Percentiles rank a stretch among this genome's conserved stretches.
Conservation (phyloP, 2,113 vertebrate genomes). For the Thymallus thymallus region DNA sequence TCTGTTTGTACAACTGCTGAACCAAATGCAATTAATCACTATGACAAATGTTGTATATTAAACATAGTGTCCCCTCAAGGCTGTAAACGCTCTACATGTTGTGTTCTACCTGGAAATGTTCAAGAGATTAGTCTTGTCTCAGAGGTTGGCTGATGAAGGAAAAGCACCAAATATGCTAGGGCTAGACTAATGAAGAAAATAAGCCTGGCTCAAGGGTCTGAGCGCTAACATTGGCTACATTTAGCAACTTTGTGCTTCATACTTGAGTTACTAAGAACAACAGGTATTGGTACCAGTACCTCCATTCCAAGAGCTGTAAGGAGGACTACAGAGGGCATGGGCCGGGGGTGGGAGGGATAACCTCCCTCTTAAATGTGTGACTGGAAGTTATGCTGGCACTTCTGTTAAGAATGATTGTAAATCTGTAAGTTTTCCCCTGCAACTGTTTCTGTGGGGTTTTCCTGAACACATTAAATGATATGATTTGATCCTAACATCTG, state of each 20-base stretch:
- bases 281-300: constrained; percentile 19
- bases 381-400: constrained; percentile 60
- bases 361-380: constrained; percentile 45
- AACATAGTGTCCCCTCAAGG: constrained; percentile 38
- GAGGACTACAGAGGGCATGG: constrained; percentile 34
- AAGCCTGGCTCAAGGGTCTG: constrained; percentile 12
- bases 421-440: constrained; percentile 68
- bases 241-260: constrained; percentile 28
- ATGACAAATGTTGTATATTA: constrained; percentile 53
- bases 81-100: constrained; percentile 18
- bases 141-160: constrained; percentile 55
- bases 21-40: constrained; percentile 68
- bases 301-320: constrained; percentile 27
- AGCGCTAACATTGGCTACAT: constrained; percentile 28
- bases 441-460: constrained; percentile 72
- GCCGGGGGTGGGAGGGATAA: constrained; percentile 41
- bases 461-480: constrained; percentile 71
- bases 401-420: constrained; percentile 72
- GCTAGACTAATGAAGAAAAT: constrained; percentile 34
- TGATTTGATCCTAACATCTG: constrained; percentile 61
- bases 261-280: constrained; percentile 31
- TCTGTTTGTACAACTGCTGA: constrained; percentile 62
- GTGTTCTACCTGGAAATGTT: constrained; percentile 13
- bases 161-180: constrained; percentile 57
- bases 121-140: constrained; percentile 19